Evolutionary conservation across 2,797 vertebrate genomes (phyloP), one percentile per base, ranked within the genome.

Genomic region (Liparis tanakae): DNA sequence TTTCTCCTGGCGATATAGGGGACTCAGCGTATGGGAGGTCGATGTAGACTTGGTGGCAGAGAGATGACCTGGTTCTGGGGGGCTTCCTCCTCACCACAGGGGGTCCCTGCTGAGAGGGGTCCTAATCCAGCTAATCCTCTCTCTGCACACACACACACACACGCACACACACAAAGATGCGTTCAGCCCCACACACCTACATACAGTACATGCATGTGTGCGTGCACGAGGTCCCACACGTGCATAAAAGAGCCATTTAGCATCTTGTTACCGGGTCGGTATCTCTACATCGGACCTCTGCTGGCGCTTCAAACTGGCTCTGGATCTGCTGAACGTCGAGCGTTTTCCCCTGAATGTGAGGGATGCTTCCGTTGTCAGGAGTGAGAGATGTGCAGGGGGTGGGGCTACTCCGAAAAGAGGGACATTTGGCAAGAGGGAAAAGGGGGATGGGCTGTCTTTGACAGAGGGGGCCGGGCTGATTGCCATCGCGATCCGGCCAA

Each of bases 61-160:
- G 74, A 90, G 88, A 85, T 95, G 96, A 97, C 95, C 95, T 94
- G 91, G 91, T 93, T 95, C 94, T 92, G 93, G 95, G 95, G 95
- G 95, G 95, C 95, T 96, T 97, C 96, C 95, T 95, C 93, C 80
- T 85, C 86, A 89, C 96, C 85, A 88, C 95, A 96, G 96, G 97
- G 95, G 96, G 95, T 96, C 95, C 94, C 95, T 94, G 83, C 95
- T 96, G 95, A 95, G 94, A 95, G 89, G 85, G 90, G 84, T 91
- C 92, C 93, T 98, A 98, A 98, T 98, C 96, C 97, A 97, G 94
- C 95, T 98, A 98, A 98, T 98, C 96, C 96, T 88, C 92, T 83
- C 93, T 94, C 66, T 88, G 81, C 78, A 82, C 88, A 85, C 88
- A 86, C 87, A 85, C 88, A 86, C 86, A 67, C 88, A 86, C 86